Evolutionary conservation across 2,797 vertebrate genomes (phyloP), one percentile per base, ranked within the genome.

Genomic region (Nyctibius grandis): DNA sequence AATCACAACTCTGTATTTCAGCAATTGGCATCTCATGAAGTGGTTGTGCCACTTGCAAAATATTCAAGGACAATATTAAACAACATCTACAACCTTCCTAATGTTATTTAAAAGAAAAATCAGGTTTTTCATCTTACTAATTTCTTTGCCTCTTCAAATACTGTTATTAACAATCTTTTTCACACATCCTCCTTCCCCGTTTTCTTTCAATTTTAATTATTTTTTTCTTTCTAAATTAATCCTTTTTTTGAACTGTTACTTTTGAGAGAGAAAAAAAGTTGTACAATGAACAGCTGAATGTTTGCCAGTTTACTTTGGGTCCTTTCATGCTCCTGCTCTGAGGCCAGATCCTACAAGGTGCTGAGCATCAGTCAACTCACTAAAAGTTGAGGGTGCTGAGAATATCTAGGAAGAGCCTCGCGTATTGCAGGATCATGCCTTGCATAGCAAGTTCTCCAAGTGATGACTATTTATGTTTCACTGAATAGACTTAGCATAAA

Each of bases 401-500:
- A 92, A 48, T 68, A 77, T 88, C 85, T 91, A 79, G 81, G 34
- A 91, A 85, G 87, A 91, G 65, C 47, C 56, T 73, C 84, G 84
- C 96, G 95, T 92, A 96, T 95, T 95, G 94, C 88, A 96, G 85
- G 94, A 95, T 95, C 92, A 78, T 90, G 96, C 47, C 82, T 95
- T 70, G 85, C 91, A 89, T 85, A 96, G 70, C 96, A 94, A 93
- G 95, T 93, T 95, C 95, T 91, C 82, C 50, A 59, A 94, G 95
- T 89, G 96, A 95, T 93, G 88, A 94, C 85, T 97, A 92, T 95
- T 96, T 96, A 95, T 88, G 45, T 97, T 94, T 93, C 96, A 69
- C 95, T 94, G 96, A 97, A 96, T 96, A 95, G 93, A 91, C 79
- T 97, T 97, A 93, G 95, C 96, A 96, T 97, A 97, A 96, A 97